Evolutionary conservation across 2,113 vertebrate genomes (phyloP).

Genomic region (Hippoglossus stenolepis): DNA sequence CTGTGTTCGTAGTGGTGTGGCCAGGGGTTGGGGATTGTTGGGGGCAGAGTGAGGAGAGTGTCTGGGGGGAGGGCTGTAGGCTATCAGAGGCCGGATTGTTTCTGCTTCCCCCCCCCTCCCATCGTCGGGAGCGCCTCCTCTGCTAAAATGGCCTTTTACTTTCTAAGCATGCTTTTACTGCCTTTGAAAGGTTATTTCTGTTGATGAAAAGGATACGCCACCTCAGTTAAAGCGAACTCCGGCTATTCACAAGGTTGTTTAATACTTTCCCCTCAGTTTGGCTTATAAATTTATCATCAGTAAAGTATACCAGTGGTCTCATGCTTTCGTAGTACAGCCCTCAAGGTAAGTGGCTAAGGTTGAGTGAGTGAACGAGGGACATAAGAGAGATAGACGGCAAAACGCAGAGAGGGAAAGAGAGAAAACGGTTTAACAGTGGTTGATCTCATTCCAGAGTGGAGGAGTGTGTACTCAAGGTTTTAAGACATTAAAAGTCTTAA

Average conservation of each 20-base stretch:
- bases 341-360: constrained; percentile 71
- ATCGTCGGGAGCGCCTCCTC: constrained; percentile 43
- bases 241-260: constrained; percentile 80
- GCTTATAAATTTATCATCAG: constrained; percentile 85
- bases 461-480: constrained; percentile 63
- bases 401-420: constrained; percentile 26
- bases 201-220: constrained; percentile 84
- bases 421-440: constrained; percentile 41
- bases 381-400: constrained; percentile 2
- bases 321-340: constrained; percentile 69
- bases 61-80: constrained; percentile 15
- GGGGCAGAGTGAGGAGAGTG: background rate
- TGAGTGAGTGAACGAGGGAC: constrained; percentile 36
- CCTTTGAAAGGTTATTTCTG: constrained; percentile 85
- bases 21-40: constrained; percentile 37
- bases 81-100: constrained; percentile 59
- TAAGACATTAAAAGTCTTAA: constrained; percentile 76
- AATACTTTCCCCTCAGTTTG: constrained; percentile 81
- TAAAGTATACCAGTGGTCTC: constrained; percentile 76
- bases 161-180: constrained; percentile 83
- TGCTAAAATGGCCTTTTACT: constrained; percentile 83
- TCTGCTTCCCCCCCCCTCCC: constrained; percentile 62
- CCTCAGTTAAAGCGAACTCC: constrained; percentile 71
- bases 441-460: constrained; percentile 55
- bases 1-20: constrained; percentile 38